A percentile compares a stretch with the other conserved stretches of the same genome.
phyloP scores from a whole-genome alignment of 2,113 vertebrate species.

The Nannospalax galili region DNA sequence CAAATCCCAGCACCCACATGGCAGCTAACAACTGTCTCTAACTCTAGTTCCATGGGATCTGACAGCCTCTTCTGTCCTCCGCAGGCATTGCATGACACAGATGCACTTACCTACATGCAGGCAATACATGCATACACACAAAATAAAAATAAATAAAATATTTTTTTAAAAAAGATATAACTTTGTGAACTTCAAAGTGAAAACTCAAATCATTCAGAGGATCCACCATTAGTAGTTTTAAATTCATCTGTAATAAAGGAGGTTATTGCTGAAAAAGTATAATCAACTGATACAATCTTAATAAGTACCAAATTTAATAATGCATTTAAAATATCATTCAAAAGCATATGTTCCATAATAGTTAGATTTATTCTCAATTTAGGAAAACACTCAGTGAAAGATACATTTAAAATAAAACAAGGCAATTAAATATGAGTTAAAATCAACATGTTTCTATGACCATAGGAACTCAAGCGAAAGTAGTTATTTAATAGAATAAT shows the following conservation, averaged over 20 bases:
- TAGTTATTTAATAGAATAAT: slow-evolving; percentile 33
- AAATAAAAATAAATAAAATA: too few species aligned
- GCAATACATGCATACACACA: too few species aligned
- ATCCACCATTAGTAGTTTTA: background rate
- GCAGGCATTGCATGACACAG: too few species aligned
- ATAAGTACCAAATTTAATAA: slow-evolving; percentile 18
- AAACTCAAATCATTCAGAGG: background rate
- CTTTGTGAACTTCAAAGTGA: background rate
- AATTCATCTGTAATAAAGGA: background rate
- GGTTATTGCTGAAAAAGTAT: background rate
- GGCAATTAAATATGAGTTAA: background rate
- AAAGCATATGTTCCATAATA: background rate
- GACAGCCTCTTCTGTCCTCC: too few species aligned
- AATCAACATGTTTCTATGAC: slow-evolving; percentile 11
- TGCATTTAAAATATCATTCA: background rate
- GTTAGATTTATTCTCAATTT: slow-evolving; percentile 24
- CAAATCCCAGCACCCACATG: too few species aligned
- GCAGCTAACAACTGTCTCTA: too few species aligned
- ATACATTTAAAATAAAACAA: background rate
- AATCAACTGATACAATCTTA: background rate
- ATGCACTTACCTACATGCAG: too few species aligned
- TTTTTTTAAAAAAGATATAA: too few species aligned
- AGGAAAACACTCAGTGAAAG: slow-evolving; percentile 49
- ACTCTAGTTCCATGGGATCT: too few species aligned
- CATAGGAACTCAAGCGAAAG: background rate